Percentiles rank a stretch among this genome's conserved stretches.
Conservation (phyloP, 2,113 vertebrate genomes). For the Dasypus novemcinctus region DNA sequence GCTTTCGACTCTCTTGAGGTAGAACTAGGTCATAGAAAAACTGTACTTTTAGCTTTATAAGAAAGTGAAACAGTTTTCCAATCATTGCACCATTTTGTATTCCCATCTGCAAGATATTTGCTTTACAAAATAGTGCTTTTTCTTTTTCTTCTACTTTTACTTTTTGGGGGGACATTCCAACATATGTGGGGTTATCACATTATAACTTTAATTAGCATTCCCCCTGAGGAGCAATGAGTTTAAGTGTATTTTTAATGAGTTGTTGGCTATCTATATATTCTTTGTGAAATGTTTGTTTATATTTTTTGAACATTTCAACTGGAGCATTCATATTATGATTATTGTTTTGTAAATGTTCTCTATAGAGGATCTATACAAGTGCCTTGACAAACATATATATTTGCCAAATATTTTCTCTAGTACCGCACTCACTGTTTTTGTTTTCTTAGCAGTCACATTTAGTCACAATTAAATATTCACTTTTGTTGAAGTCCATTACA, state of each 20-base stretch:
- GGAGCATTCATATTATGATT: background rate
- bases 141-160: background rate
- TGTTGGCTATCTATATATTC: background rate
- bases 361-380: background rate
- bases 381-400: background rate
- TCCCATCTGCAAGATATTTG: background rate
- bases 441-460: background rate
- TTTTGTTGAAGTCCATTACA: background rate
- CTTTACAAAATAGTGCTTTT: background rate
- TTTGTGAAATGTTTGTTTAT: background rate
- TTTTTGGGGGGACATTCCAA: background rate
- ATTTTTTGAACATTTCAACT: background rate
- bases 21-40: background rate
- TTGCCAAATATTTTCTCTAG: background rate
- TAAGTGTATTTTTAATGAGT: background rate
- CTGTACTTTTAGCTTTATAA: background rate
- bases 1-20: no score
- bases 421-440: background rate
- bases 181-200: background rate
- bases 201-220: background rate
- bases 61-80: background rate
- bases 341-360: background rate
- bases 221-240: background rate
- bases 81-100: background rate
- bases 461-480: background rate